A percentile compares a stretch with the other conserved stretches of the same genome.
phyloP scores from a whole-genome alignment of 2,888 invertebrate genomes.

The Lypha dubia region DNA sequence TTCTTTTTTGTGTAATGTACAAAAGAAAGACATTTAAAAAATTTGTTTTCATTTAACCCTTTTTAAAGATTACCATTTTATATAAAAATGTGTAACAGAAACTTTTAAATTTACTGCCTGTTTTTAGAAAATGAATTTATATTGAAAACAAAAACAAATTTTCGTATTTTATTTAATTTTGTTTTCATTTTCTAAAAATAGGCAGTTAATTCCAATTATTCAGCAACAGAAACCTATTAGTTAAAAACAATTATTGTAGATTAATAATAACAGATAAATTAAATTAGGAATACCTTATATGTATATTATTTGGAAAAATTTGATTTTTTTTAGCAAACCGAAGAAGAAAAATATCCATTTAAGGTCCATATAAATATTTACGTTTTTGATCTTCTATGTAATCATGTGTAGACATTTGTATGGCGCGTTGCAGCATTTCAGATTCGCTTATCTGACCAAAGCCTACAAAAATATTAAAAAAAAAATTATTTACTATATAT shows the following conservation, averaged over 20 bases:
- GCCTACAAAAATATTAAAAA: conserved; percentile 72
- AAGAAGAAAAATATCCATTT: conserved; percentile 56
- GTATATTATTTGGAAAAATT: conserved; percentile 44
- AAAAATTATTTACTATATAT: neutral
- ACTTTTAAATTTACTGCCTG: no score
- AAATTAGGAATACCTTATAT: conserved; percentile 51
- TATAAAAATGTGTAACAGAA: conserved; percentile 14
- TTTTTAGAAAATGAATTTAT: no score
- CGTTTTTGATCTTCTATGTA: conserved; percentile 83
- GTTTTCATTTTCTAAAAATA: no score
- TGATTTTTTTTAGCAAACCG: conserved; percentile 9
- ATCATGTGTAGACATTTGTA: conserved; percentile 83
- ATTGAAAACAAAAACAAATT: no score
- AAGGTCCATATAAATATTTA: conserved; percentile 80
- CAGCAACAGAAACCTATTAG: conserved; percentile 24
- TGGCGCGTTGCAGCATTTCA: conserved; percentile 83
- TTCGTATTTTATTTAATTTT: no score
- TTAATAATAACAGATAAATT: conserved; percentile 14
- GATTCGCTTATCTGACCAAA: conserved; percentile 80
- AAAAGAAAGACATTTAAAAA: conserved; percentile 17
- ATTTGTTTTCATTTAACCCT: neutral
- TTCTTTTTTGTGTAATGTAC: neutral
- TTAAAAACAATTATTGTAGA: conserved; percentile 6
- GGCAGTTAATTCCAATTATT: neutral
- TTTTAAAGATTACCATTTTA: neutral